These are phyloP conservation scores for Eupithecia subfuscata DNA, from an alignment of 2,888 invertebrate species.

Conservation along the genomic window DNA sequence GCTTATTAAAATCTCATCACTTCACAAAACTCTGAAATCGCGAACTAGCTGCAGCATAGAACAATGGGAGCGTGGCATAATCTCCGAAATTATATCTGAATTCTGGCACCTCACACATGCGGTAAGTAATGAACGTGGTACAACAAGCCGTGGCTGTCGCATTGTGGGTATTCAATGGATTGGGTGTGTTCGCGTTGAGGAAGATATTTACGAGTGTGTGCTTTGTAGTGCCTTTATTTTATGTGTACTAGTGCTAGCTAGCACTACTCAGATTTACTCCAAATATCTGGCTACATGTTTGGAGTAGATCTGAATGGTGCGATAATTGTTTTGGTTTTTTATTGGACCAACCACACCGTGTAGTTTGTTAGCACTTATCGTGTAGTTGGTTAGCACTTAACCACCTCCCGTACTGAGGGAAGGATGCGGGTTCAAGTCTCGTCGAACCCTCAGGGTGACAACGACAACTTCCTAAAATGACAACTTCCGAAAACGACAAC, in stretches of 20 bases:
- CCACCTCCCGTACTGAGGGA: too few relatives aligned
- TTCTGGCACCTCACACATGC: conserved; percentile 47
- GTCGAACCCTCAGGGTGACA: too few relatives aligned
- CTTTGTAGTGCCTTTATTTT: background rate
- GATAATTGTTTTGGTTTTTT: background rate
- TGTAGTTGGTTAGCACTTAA: too few relatives aligned
- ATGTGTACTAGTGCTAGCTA: background rate
- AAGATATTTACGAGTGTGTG: background rate
- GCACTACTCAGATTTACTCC: too few relatives aligned
- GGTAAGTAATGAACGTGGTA: conserved; percentile 44
- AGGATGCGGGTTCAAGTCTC: too few relatives aligned
- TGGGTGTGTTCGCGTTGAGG: conserved; percentile 22
- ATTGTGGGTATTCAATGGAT: conserved; percentile 30
- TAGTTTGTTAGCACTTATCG: too few relatives aligned
- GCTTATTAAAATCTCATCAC: background rate
- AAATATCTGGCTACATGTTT: background rate
- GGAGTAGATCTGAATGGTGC: background rate
- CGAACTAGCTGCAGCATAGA: conserved; percentile 34
- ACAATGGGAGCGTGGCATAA: conserved; percentile 63
- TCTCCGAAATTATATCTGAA: conserved; percentile 63
- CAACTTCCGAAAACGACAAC: too few relatives aligned
- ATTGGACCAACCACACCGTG: too few relatives aligned
- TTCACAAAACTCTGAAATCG: background rate
- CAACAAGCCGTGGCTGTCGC: conserved; percentile 38
- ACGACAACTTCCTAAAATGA: too few relatives aligned